These are phyloP conservation scores for Epirrhoe tristata DNA, from an alignment of 2,888 invertebrate species.

Conservation along the genomic window DNA sequence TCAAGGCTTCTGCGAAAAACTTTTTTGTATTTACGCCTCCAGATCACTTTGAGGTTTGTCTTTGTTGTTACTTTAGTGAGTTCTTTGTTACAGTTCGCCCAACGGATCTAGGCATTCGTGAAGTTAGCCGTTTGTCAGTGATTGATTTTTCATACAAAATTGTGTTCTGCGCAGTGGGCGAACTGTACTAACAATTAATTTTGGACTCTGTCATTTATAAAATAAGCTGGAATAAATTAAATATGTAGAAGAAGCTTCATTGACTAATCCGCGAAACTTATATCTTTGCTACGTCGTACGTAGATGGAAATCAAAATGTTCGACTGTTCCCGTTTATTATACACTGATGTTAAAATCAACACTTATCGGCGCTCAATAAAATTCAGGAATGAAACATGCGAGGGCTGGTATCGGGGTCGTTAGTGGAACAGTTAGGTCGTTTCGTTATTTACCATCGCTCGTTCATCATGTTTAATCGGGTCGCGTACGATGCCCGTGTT, in stretches of 20 bases:
- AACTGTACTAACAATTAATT: neutral
- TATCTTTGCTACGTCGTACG: neutral
- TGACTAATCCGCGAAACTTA: neutral
- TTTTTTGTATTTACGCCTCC: constrained; percentile 39
- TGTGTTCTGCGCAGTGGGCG: too few species aligned
- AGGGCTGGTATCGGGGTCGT: constrained; percentile 64
- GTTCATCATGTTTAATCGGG: constrained; percentile 79
- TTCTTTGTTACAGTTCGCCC: constrained; percentile 11
- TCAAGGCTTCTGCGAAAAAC: constrained; percentile 40
- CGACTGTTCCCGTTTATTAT: constrained; percentile 38
- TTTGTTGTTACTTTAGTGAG: constrained; percentile 4
- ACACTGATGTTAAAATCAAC: constrained; percentile 50
- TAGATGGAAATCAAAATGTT: neutral
- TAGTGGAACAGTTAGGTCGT: constrained; percentile 71
- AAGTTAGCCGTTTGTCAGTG: too few species aligned
- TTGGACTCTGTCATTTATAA: too few species aligned
- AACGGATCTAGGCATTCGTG: too few species aligned
- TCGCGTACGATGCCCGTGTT: constrained; percentile 58
- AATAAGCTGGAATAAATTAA: too few species aligned
- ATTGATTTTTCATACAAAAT: too few species aligned
- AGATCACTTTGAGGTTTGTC: constrained; percentile 19
- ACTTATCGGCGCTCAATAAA: constrained; percentile 64
- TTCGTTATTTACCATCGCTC: constrained; percentile 68
- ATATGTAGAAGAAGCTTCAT: neutral
- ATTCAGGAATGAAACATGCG: constrained; percentile 65